Evolutionary conservation across 2,113 vertebrate species (phyloP).

Genomic region (Beaufortia kweichowensis): DNA sequence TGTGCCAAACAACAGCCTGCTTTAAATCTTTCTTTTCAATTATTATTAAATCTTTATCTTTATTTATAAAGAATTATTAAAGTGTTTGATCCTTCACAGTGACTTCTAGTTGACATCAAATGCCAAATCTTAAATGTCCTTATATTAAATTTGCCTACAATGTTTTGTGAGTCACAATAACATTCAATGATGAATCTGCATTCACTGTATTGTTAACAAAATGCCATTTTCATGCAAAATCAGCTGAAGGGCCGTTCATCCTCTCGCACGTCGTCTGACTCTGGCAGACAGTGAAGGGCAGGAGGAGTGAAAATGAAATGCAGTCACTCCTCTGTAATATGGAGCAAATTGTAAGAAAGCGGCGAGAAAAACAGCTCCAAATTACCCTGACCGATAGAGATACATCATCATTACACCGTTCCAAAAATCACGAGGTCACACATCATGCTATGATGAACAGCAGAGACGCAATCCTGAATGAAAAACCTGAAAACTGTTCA

Average conservation of each 20-base stretch:
- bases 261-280: slow-evolving; percentile 17
- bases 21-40: too few relatives aligned
- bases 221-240: slow-evolving; percentile 41
- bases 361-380: slow-evolving; percentile 52
- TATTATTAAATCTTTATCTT: too few relatives aligned
- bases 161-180: slow-evolving; percentile 5
- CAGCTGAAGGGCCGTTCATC: slow-evolving; percentile 38
- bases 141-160: not conserved
- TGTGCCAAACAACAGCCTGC: not conserved
- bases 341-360: slow-evolving; percentile 48
- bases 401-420: slow-evolving; percentile 57
- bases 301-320: slow-evolving; percentile 47
- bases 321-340: slow-evolving; percentile 39
- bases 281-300: slow-evolving; percentile 50
- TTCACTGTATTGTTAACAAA: slow-evolving; percentile 42
- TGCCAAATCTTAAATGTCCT: not conserved
- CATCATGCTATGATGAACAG: slow-evolving; percentile 49
- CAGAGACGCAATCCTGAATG: slow-evolving; percentile 48
- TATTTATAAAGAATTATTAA: too few relatives aligned
- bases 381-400: slow-evolving; percentile 54
- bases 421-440: slow-evolving; percentile 52
- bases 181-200: slow-evolving; percentile 24
- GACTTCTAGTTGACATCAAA: not conserved
- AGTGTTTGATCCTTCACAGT: too few relatives aligned
- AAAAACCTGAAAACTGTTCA: slow-evolving; percentile 40